Evolutionary conservation across 2,797 vertebrate genomes (phyloP), one percentile per base, ranked within the genome.

Genomic region (Syndactyla subalaris): DNA sequence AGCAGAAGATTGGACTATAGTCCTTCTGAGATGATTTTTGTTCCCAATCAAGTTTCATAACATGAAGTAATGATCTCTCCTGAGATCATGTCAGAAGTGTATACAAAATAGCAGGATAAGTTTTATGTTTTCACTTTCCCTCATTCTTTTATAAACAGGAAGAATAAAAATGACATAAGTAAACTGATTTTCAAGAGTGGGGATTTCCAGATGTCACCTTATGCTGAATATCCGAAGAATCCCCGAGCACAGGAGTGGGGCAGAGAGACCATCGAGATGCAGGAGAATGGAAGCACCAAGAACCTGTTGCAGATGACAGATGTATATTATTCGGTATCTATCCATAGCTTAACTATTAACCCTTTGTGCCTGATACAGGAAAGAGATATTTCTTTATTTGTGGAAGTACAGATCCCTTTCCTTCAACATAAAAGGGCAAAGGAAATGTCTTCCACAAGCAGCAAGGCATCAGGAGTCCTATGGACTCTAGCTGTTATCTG

Each of bases 141-240:
- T 96, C 88, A n/a, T 89, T 97, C 48, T 96, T 86, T 72, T 88
- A 54, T 77, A 63, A 92, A 89, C 97, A 99, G 99, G 97, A 99
- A 98, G 97, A 99, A 98, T 97, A 99, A 99, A 98, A 99, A 99
- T 75, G 99, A 99, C 97, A 99, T 99, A 97, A 99, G 99, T 97
- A 99, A 99, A 97, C 99, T 99, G 88, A 99, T 99, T 98, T 99
- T 99, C 97, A 99, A 99, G 98, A 99, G 99, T 67, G 99, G 99
- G 77, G 99, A 99, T 95, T 98, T 99, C 97, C 99, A 99, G 97
- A 99, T 99, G 99, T 99, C 99, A 51, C 99, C 99, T 0, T 99
- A 99, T 14, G 98, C 99, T 8, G 99, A 99, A 97, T 99, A 99
- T 88, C 98, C 99, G 10, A 99, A 99, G 97, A 98, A 97, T 52